phyloP scores from a whole-genome alignment of 2,113 vertebrate species.

The Siphamia tubifer region DNA sequence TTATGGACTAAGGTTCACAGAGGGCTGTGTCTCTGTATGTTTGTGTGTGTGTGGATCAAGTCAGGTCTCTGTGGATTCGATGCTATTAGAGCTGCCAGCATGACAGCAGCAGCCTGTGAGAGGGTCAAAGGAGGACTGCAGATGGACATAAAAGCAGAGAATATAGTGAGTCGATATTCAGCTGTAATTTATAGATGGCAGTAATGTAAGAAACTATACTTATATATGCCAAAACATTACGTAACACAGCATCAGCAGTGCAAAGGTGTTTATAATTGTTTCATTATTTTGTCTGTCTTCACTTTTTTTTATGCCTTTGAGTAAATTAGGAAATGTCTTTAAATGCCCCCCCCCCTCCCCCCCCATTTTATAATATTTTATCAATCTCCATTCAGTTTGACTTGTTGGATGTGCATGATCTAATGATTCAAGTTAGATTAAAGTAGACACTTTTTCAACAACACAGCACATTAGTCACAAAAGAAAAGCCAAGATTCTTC shows the following conservation, averaged over 20 bases:
- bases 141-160: not conserved
- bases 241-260: not conserved
- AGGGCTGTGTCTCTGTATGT: not conserved
- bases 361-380: no score
- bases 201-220: slow-evolving; percentile 17
- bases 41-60: no score
- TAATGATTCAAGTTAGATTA: slow-evolving; percentile 15
- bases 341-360: no score
- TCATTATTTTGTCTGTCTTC: not conserved
- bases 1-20: slow-evolving; percentile 32
- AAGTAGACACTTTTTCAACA: slow-evolving; percentile 6
- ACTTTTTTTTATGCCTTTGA: not conserved
- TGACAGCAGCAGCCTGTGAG: slow-evolving; percentile 40
- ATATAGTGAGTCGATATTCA: not conserved
- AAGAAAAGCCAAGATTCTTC: slow-evolving; percentile 27
- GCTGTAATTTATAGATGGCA: slow-evolving; percentile 9
- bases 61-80: slow-evolving; percentile 43
- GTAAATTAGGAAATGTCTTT: no score
- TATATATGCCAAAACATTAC: not conserved
- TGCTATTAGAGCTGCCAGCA: slow-evolving; percentile 61
- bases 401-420: not conserved
- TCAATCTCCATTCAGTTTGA: not conserved
- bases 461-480: slow-evolving; percentile 49
- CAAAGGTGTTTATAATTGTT: not conserved
- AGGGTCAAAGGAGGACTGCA: slow-evolving; percentile 38